phyloP scores from a whole-genome alignment of 2,888 invertebrate species.

The Spilosoma lubricipeda region DNA sequence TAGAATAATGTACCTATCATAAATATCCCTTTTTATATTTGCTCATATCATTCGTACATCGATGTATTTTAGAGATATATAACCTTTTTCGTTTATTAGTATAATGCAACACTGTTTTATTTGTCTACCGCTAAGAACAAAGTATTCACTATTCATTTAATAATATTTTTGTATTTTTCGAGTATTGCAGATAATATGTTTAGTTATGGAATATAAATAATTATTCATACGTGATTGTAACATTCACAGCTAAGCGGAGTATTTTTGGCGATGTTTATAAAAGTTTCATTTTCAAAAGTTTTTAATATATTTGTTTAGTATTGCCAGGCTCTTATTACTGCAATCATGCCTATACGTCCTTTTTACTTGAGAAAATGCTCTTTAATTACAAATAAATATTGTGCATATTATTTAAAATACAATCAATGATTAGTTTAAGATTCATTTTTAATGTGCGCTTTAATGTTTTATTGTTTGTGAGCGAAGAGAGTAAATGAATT shows the following conservation, averaged over 20 bases:
- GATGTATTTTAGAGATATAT: constrained; percentile 64
- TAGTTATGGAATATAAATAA: constrained; percentile 18
- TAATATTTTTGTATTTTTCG: constrained; percentile 35
- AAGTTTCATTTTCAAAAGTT: constrained; percentile 7
- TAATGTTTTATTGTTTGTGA: constrained; percentile 22
- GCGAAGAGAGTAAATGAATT: constrained; percentile 38
- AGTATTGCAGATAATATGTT: neutral
- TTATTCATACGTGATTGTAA: constrained; percentile 25
- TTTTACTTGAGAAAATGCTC: constrained; percentile 11
- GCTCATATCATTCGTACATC: constrained; percentile 80
- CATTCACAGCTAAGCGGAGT: constrained; percentile 27
- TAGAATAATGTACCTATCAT: constrained; percentile 33
- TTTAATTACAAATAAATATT: constrained; percentile 32
- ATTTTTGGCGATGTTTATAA: constrained; percentile 34
- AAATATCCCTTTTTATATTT: constrained; percentile 44
- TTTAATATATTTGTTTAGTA: constrained; percentile 22
- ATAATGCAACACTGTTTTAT: constrained; percentile 62
- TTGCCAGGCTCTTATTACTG: constrained; percentile 35
- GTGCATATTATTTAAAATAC: constrained; percentile 1
- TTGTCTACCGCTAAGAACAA: constrained; percentile 36
- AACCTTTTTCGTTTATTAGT: constrained; percentile 52
- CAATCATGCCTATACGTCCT: constrained; percentile 19
- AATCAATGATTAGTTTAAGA: neutral
- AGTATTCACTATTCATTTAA: constrained; percentile 32
- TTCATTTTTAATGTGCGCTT: neutral